A percentile compares a stretch with the other conserved stretches of the same genome.
Evolutionary conservation across 2,888 invertebrate species (phyloP).

Genomic region (Sycophila texana): DNA sequence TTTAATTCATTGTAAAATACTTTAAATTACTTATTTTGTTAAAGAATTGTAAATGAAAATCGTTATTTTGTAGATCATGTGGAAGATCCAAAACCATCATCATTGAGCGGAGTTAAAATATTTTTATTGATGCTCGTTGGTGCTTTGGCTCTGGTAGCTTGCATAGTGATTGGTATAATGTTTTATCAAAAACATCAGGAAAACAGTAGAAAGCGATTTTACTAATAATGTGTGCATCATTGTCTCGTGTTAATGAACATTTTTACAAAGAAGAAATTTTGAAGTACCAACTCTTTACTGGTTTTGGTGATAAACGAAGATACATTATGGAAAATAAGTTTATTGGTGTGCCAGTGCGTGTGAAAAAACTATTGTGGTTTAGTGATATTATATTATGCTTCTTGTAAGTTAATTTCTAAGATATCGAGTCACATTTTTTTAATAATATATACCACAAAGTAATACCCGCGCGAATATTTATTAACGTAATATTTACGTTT

Average conservation of each 20-base stretch:
- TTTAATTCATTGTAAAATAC: constrained; percentile 3
- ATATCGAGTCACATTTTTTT: constrained; percentile 38
- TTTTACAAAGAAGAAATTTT: constrained; percentile 32
- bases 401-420: constrained; percentile 19
- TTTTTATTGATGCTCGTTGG: constrained; percentile 91
- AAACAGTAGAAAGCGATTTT: constrained; percentile 86
- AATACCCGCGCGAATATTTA: constrained; percentile 6
- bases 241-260: constrained; percentile 38
- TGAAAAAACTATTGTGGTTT: constrained; percentile 42
- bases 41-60: neutral
- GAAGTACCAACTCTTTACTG: constrained; percentile 34
- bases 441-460: constrained; percentile 30
- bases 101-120: constrained; percentile 93
- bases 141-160: constrained; percentile 88
- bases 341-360: constrained; percentile 51
- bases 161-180: constrained; percentile 92
- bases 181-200: constrained; percentile 95
- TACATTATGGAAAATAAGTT: constrained; percentile 38
- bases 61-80: constrained; percentile 82
- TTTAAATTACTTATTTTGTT: constrained; percentile 10
- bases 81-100: constrained; percentile 90
- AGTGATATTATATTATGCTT: constrained; percentile 44
- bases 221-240: constrained; percentile 56
- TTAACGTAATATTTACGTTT: constrained; percentile 53
- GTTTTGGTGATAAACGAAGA: constrained; percentile 21